These are phyloP conservation scores for Pangasius macronema DNA, from an alignment of 2,797 vertebrate species.

Conservation along the genomic window DNA sequence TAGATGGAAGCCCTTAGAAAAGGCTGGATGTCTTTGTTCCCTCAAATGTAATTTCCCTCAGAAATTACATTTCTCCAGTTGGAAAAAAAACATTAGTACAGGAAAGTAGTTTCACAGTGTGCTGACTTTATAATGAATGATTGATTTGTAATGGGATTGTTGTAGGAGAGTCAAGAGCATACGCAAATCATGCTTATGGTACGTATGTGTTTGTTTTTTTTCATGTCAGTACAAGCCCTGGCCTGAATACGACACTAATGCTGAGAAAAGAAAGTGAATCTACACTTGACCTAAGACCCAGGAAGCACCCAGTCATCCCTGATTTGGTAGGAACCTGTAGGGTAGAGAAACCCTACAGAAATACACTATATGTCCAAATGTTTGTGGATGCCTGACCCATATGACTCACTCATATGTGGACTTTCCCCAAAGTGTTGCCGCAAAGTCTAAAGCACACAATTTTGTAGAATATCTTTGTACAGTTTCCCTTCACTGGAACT, in stretches of 20 bases:
- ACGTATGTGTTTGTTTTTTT: conserved; percentile 4
- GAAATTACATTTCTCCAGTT: neutral
- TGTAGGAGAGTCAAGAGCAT: neutral
- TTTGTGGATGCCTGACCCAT: neutral
- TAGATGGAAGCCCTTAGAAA: conserved; percentile 5
- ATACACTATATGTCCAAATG: neutral
- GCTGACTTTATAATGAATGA: conserved; percentile 6
- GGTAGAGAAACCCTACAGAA: neutral
- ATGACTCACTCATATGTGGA: neutral
- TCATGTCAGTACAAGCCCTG: neutral
- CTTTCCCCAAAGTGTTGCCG: neutral
- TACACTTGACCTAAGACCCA: neutral
- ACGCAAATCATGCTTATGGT: conserved; percentile 1
- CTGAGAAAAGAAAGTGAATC: neutral
- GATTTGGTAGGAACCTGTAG: neutral
- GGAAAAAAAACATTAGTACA: conserved; percentile 11
- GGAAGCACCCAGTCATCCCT: neutral
- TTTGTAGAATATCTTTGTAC: too few species aligned
- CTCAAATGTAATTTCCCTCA: neutral
- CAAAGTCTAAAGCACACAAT: neutral
- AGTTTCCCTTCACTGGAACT: neutral
- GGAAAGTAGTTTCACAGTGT: conserved; percentile 12
- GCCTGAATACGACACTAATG: neutral
- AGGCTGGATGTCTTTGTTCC: conserved; percentile 22
- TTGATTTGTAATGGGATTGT: conserved; percentile 14